A percentile compares a stretch with the other conserved stretches of the same genome.
Evolutionary conservation across 2,888 invertebrate genomes (phyloP).

Genomic region (Epinotia nisella): DNA sequence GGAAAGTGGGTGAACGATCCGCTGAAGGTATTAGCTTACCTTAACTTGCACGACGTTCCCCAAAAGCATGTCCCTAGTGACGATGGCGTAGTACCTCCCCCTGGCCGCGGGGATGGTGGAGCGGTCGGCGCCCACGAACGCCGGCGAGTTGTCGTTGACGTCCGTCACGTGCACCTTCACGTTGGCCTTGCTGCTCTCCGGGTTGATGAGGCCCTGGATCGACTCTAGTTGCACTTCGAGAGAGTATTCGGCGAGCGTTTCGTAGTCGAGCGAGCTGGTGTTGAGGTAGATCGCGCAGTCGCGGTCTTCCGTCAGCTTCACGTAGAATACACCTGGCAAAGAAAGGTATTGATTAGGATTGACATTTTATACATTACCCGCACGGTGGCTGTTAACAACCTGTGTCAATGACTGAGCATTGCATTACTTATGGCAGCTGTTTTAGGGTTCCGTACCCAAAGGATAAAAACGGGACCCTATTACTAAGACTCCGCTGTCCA

Average conservation of each 20-base stretch:
- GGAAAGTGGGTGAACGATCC: too few species aligned
- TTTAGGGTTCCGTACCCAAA: too few species aligned
- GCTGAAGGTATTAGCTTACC: conserved; percentile 64
- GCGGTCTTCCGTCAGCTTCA: conserved; percentile 90
- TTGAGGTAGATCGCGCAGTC: conserved; percentile 93
- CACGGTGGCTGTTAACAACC: too few species aligned
- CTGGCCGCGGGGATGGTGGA: conserved; percentile 83
- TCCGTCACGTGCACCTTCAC: conserved; percentile 93
- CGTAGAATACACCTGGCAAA: conserved; percentile 87
- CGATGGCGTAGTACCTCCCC: conserved; percentile 91
- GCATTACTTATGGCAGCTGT: too few species aligned
- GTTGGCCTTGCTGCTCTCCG: conserved; percentile 88
- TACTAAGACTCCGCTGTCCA: too few species aligned
- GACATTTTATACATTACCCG: neutral
- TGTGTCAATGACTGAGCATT: too few species aligned
- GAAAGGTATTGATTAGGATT: neutral
- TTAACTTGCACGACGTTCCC: conserved; percentile 91
- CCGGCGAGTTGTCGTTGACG: conserved; percentile 95
- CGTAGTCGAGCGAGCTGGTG: conserved; percentile 90
- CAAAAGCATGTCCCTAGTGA: conserved; percentile 89
- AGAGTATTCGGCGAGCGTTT: conserved; percentile 88
- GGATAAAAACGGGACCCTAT: too few species aligned
- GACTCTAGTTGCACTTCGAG: conserved; percentile 92
- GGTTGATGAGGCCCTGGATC: conserved; percentile 91
- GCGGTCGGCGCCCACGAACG: conserved; percentile 89